Evolutionary conservation across 2,888 invertebrate genomes (phyloP).

Genomic region (Eumerus sabulonum): DNA sequence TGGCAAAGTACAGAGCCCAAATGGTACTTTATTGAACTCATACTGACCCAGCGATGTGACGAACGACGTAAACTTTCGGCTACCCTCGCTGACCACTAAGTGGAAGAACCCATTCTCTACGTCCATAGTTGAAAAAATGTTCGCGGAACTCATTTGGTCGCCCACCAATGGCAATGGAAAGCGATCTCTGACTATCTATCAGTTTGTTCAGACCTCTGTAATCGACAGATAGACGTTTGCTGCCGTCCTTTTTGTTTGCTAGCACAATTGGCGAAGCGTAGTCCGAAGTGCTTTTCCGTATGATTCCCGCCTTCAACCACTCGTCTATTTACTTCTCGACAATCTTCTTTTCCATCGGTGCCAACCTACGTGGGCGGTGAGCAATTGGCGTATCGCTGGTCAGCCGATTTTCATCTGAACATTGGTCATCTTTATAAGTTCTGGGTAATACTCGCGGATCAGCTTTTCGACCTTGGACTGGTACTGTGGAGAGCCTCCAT

Average conservation of each 20-base stretch:
- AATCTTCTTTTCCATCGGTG: constrained; percentile 15
- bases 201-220: constrained; percentile 49
- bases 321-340: background rate
- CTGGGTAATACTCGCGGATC: background rate
- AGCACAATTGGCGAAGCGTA: constrained; percentile 70
- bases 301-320: constrained; percentile 12
- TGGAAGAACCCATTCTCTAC: constrained; percentile 6
- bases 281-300: constrained; percentile 69
- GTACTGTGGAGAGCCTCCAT: background rate
- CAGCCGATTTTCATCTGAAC: constrained; percentile 2
- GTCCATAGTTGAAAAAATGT: constrained; percentile 72
- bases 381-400: background rate
- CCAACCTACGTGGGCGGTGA: constrained; percentile 1
- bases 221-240: constrained; percentile 64
- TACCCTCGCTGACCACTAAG: no score
- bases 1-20: constrained; percentile 74
- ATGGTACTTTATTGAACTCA: constrained; percentile 72
- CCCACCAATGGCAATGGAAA: constrained; percentile 70
- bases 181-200: constrained; percentile 60
- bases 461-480: background rate
- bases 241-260: constrained; percentile 55
- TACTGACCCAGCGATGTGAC: constrained; percentile 71
- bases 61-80: no score
- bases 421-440: background rate
- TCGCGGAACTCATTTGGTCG: constrained; percentile 70